Base-by-base conservation (phyloP, 2,113 vertebrate species). In the Mormyrus iriodes region DNA sequence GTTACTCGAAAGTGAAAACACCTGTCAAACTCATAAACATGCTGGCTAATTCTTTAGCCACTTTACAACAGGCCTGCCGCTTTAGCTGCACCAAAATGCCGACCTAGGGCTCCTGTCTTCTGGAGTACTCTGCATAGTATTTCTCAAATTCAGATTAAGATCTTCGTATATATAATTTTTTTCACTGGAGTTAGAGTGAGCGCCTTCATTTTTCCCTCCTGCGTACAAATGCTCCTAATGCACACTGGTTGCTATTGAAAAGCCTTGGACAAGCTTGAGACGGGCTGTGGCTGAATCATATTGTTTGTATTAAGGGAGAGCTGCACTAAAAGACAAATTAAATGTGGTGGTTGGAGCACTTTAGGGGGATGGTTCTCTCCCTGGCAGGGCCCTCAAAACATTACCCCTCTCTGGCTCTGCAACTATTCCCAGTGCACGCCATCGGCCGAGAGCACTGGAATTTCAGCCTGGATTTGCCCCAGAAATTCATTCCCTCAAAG, bases 401-500 rank as follows among this genome's bases (percentile, higher is more conserved):
- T 86, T 79, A 49, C 48, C 69, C 65, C 48, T 79, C 88, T 53
- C 69, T 46, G 87, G 87, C 87, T 73, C n/a, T 46, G 27, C 39
- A 31, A 3, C 31, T 69, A 53, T 53, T 44, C 79, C 42, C 39
- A 27, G 49, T 48, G 76, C 53, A 79, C 52, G 51, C 19, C 35
- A 58, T 83, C 52, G 24, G 21, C 51, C 17, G 79, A 42, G 35
- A 85, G 31, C 31, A 88, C 86, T 90, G 90, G 88, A 90, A 90
- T 90, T 91, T 88, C 90, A 91, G 88, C 86, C 27, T 88, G 90
- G 91, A 88, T 90, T 91, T 88, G 82, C 76, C 90, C 87, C 90
- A 90, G 86, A 86, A 93, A 93, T 91, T 89, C 58, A 90, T 92
- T 90, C 89, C 89, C 61, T 61, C 84, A 83, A 91, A 91, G 91